Evolutionary conservation across 2,888 invertebrate species (phyloP), one percentile per base, ranked within the genome.

Genomic region (Nipponacmea schrenckii): DNA sequence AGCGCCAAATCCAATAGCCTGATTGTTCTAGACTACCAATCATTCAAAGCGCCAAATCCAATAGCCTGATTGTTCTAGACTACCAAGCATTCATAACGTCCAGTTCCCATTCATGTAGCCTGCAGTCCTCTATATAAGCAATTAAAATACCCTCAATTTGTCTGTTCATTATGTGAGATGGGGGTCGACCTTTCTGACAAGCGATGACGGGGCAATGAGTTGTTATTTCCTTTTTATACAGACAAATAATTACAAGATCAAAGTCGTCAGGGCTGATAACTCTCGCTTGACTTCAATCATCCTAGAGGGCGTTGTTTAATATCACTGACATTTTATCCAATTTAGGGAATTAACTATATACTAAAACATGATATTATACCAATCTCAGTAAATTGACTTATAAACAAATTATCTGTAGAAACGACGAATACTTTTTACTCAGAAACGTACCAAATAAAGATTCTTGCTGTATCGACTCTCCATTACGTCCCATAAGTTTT

Each of bases 141-240:
- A 56, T 56, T 56, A 56, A 56, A 56, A 56, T 56, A 56, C n/a
- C 56, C 20, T 24, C 56, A 56, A 56, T 56, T 56, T 56, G 56
- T 20, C 56, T 24, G 56, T 24, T 56, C 20, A 24, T 24, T 56
- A 56, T 20, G 20, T 24, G 24, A 15, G 10, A 56, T 56, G n/a
- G 24, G 56, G 56, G 56, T 56, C 56, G 56, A 56, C 56, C 56
- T 56, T 14, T 56, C 56, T 56, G 56, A 56, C 56, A 56, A 56
- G 20, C 24, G 24, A 56, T 56, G 56, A 56, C 20, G 20, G 56
- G 56, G 56, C 56, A 56, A 56, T 56, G 56, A 56, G 56, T 56
- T 20, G 56, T 15, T 56, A 56, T 56, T 56, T 56, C 56, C 56
- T 56, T 56, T 56, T 56, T 24, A 56, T 56, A 56, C 24, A 56